These are phyloP conservation scores for Cisticola juncidis DNA, from an alignment of 2,113 vertebrate genomes.

Conservation along the genomic window DNA sequence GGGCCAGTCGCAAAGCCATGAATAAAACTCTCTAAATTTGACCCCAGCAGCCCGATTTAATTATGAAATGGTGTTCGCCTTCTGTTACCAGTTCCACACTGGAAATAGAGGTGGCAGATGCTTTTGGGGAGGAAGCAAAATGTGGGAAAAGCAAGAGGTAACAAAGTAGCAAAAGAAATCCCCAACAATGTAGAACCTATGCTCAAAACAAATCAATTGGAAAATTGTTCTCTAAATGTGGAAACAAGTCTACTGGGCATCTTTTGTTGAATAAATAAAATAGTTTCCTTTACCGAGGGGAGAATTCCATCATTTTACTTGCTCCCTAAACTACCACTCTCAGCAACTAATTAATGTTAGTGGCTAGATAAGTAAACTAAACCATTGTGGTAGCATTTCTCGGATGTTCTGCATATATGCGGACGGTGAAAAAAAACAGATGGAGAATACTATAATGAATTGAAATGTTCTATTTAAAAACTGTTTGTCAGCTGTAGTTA, in stretches of 20 bases:
- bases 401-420: constrained; percentile 53
- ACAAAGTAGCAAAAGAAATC: neutral
- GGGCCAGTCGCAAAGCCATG: constrained; percentile 25
- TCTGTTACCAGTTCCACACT: constrained; percentile 12
- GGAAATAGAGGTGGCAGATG: constrained; percentile 41
- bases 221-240: neutral
- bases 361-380: constrained; percentile 52
- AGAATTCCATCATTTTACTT: constrained; percentile 7
- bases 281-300: neutral
- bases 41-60: constrained; percentile 30
- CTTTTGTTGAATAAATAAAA: neutral
- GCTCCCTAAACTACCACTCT: constrained; percentile 29
- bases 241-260: neutral
- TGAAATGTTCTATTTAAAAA: constrained; percentile 82
- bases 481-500: constrained; percentile 80
- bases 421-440: constrained; percentile 63
- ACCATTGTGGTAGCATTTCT: constrained; percentile 70
- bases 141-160: neutral
- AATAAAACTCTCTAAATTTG: constrained; percentile 49
- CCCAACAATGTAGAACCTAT: neutral
- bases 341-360: constrained; percentile 43
- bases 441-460: constrained; percentile 78
- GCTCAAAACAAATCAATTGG: neutral
- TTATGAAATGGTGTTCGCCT: neutral
- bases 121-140: constrained; percentile 6